Evolutionary conservation across 2,888 invertebrate genomes (phyloP).

Genomic region (Torymus tubicola): DNA sequence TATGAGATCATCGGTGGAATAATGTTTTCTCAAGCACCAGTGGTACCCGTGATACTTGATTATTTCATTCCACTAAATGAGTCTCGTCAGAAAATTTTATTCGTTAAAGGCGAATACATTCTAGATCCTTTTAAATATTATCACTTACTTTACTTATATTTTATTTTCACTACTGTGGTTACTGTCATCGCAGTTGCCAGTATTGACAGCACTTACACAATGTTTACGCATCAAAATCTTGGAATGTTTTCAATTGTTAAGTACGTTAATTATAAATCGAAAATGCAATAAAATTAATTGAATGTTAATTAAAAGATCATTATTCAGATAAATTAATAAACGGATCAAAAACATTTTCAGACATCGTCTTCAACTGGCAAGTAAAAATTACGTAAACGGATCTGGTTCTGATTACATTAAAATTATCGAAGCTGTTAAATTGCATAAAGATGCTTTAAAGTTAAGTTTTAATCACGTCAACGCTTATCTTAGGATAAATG

Average conservation of each 20-base stretch:
- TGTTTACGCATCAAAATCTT: background rate
- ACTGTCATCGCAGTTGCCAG: background rate
- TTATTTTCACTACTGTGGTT: background rate
- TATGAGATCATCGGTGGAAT: no score
- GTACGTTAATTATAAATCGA: background rate
- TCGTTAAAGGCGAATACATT: no score
- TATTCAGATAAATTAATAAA: background rate
- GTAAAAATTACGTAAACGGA: background rate
- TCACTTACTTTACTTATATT: background rate
- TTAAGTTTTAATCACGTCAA: background rate
- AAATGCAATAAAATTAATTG: background rate
- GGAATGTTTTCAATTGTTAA: background rate
- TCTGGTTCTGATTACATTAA: background rate
- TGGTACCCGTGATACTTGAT: no score
- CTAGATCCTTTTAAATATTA: background rate
- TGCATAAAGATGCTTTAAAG: background rate
- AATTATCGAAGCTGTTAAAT: background rate
- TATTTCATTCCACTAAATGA: no score
- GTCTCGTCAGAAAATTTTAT: no score
- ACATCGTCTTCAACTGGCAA: background rate
- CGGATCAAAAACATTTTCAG: background rate
- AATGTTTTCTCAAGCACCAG: no score
- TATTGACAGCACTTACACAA: background rate
- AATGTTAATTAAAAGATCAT: no score
- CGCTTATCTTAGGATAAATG: background rate